Base-by-base conservation (phyloP, 2,113 vertebrate species). In the Furnarius figulus region DNA sequence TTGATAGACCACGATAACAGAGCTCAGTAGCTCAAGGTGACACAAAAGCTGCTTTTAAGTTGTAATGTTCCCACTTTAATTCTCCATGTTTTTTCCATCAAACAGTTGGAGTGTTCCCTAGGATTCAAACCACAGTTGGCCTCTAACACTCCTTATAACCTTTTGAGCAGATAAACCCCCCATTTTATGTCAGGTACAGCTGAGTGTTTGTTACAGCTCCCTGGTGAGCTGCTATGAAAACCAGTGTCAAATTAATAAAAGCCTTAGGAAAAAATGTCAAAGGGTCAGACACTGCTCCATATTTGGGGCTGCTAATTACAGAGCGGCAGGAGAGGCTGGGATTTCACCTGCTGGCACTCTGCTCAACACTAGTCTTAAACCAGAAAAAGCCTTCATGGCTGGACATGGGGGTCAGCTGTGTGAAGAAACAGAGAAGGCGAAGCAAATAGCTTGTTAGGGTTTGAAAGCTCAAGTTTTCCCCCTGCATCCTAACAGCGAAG, bases 201-300 rank as follows among this genome's bases (percentile, higher is more conserved):
- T 68, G 73, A 93, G 74, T 92, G 68, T 87, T 95, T 96, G 80
- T 92, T 93, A 75, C 76, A 91, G 78, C 80, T 92, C 91, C 90
- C 89, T 9, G 35, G 70, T 68, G 93, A 89, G 86, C 74, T 86
- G 83, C 95, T 91, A 87, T 72, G 91, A 95, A 92, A 96, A 87
- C 86, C 44, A 40, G 47, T 81, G 70, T 95, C 93, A 94, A 96
- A 95, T 95, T 93, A 95, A 94, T 95, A 95, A 96, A 96, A 87
- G 35, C 47, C 47, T 81, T 87, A 75, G 76, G 65, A 68, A 94
- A 84, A 95, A 95, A 61, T 56, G 83, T 89, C 89, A 81, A 30
- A 16, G 73, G 93, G 80, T 95, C 86, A 92, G 76, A 22, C 33
- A 28, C 27, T 31, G 47, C 76, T 92, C 94, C 42, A 3, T 56